Evolutionary conservation across 2,113 vertebrate genomes (phyloP), one percentile per base, ranked within the genome.

Genomic region (Beaufortia kweichowensis): DNA sequence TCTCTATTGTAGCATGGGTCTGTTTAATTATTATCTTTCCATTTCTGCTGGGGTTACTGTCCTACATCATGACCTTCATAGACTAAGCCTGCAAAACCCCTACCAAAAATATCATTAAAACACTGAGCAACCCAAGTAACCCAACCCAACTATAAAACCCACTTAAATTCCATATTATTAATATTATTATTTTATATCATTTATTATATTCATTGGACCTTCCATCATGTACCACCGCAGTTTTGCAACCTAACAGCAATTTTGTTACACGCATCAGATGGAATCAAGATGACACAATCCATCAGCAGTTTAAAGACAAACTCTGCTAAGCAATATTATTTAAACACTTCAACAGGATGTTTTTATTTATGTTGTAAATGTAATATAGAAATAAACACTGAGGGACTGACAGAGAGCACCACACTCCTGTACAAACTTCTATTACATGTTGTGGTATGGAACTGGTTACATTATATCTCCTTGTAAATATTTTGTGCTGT

Each of bases 31-130:
- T 80, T 3, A 55, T 81, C n/a, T 28, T 65, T 10, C 90, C 88
- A 3, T 0, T 86, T 0, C 81, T 94, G 1, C 19, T 93, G 57
- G 85, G 55, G 4, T 81, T 95, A 41, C 3, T 91, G 11, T 95
- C 95, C 0, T 96, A 91, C 63, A 46, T 93, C 4, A 0, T 94
- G 53, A 91, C 94, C 0, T 83, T 92, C 23, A 76, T 59, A 28
- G 86, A 96, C 75, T 93, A 81, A 90, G 23, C 23, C 50, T 19
- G 41, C 21, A 35, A 26, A 60, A 11, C 1, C 19, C 1, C 19
- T 70, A 31, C 31, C 6, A 12, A 29, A 68, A 5, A 14, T 50
- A 8, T 11, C 1, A 21, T 21, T 7, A 43, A 65, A 46, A 72
- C 48, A 1, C 10, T 15, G 10, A 8, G 9, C 19, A 24, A 6